These are phyloP conservation scores for Mantis religiosa DNA, from an alignment of 2,888 invertebrate genomes.

Conservation along the genomic window DNA sequence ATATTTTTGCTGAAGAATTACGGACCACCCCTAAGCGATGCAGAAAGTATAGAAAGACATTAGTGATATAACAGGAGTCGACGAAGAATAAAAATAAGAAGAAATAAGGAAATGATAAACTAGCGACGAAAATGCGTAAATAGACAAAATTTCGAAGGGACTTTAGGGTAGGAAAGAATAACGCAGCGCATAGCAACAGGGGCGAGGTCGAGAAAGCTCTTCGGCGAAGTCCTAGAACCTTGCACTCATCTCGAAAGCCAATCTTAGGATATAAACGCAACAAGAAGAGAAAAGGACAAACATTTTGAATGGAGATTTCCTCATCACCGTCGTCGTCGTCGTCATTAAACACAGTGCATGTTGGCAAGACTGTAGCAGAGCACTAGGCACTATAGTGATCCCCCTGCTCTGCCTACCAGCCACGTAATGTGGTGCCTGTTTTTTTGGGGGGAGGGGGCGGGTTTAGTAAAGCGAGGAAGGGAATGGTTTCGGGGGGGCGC, in stretches of 20 bases:
- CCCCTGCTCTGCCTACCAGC: conserved; percentile 1
- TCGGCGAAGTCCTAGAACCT: background rate
- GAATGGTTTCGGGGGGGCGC: background rate
- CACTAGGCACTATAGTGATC: background rate
- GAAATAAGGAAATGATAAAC: too few species aligned
- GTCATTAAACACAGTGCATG: background rate
- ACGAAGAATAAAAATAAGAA: too few species aligned
- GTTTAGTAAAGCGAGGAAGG: background rate
- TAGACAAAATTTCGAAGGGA: too few species aligned
- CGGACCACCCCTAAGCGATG: too few species aligned
- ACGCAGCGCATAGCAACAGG: too few species aligned
- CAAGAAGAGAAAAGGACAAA: background rate
- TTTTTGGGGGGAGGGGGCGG: conserved; percentile 11
- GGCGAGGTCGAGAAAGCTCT: background rate
- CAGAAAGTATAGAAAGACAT: too few species aligned
- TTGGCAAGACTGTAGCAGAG: conserved; percentile 13
- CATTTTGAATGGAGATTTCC: background rate
- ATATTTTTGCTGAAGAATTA: too few species aligned
- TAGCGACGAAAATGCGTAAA: too few species aligned
- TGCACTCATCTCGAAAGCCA: background rate
- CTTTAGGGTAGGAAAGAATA: too few species aligned
- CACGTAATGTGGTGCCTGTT: conserved; percentile 16
- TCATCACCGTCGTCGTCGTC: background rate
- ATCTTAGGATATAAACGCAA: background rate
- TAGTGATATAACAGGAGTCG: too few species aligned